These are phyloP conservation scores for Gambusia yucatana DNA, from an alignment of 2,797 vertebrate species.

Conservation along the genomic window DNA sequence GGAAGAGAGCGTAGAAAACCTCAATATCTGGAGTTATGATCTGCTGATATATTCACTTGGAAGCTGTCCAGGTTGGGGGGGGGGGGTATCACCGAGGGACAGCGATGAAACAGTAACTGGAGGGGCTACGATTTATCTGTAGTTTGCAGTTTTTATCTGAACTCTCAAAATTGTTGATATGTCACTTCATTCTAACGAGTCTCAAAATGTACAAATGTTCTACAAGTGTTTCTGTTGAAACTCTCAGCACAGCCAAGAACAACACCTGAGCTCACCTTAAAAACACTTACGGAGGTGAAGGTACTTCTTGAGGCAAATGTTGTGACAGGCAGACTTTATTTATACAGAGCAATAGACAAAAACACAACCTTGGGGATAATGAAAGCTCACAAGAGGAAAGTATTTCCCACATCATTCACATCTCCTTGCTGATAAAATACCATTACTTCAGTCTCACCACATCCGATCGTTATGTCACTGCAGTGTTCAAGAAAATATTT, in stretches of 20 bases:
- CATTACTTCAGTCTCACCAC: constrained; percentile 53
- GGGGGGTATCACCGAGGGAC: constrained; percentile 37
- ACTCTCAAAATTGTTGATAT: constrained; percentile 15
- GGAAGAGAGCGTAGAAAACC: constrained; percentile 73
- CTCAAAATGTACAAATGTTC: constrained; percentile 10
- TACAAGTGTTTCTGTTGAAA: constrained; percentile 14
- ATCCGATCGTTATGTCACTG: constrained; percentile 35
- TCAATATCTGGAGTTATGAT: constrained; percentile 75
- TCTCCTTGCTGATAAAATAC: constrained; percentile 43
- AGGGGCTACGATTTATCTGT: constrained; percentile 20
- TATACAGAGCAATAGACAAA: background rate
- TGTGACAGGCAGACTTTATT: constrained; percentile 15
- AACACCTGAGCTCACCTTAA: constrained; percentile 49
- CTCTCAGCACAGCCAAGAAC: constrained; percentile 27
- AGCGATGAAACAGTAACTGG: constrained; percentile 33
- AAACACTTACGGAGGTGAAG: constrained; percentile 16
- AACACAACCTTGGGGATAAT: constrained; percentile 23
- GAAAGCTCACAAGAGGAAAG: constrained; percentile 47
- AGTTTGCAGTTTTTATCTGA: constrained; percentile 26
- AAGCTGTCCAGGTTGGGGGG: constrained; percentile 40
- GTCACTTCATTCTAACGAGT: constrained; percentile 6
- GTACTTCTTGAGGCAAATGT: constrained; percentile 15
- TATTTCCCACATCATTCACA: constrained; percentile 30
- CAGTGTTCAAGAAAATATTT: constrained; percentile 20
- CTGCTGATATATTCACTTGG: constrained; percentile 66